Conservation (phyloP, 2,888 invertebrate genomes). For the Pachymerium ferrugineum region DNA sequence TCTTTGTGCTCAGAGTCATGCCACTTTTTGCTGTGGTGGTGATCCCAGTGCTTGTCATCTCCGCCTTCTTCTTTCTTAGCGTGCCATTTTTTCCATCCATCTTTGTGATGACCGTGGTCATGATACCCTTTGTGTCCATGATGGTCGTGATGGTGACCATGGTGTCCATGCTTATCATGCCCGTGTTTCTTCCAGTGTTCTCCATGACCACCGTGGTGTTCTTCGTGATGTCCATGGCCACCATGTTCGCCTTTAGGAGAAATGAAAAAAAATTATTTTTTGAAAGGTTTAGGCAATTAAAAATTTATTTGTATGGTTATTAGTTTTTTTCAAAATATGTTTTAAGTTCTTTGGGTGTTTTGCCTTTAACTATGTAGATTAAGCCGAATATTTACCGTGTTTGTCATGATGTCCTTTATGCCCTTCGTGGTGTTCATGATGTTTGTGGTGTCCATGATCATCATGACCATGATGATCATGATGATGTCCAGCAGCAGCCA, state of each 20-base stretch:
- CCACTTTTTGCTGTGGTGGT: constrained; percentile 35
- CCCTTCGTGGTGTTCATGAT: constrained; percentile 18
- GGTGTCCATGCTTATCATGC: constrained; percentile 33
- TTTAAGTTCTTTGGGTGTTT: too few relatives aligned
- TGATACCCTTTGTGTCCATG: constrained; percentile 27
- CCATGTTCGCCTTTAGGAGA: constrained; percentile 1
- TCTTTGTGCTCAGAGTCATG: constrained; percentile 29
- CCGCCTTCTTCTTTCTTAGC: constrained; percentile 35
- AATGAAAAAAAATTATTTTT: too few relatives aligned
- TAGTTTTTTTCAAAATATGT: too few relatives aligned
- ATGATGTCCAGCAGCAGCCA: constrained; percentile 12
- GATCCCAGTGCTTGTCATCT: constrained; percentile 35
- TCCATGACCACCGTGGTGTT: constrained; percentile 34
- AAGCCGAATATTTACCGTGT: too few relatives aligned
- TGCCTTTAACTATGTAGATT: too few relatives aligned
- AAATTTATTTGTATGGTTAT: too few relatives aligned
- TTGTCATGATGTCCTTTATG: constrained; percentile 55
- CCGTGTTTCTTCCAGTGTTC: constrained; percentile 32
- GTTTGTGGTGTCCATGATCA: too few relatives aligned
- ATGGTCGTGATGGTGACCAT: constrained; percentile 35
- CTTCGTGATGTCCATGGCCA: constrained; percentile 33
- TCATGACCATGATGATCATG: constrained; percentile 19
- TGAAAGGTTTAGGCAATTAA: constrained; percentile 51
- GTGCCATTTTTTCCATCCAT: constrained; percentile 35
- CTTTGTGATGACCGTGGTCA: constrained; percentile 16